Evolutionary conservation across 2,113 vertebrate species (phyloP).

Genomic region (Channa maculata): DNA sequence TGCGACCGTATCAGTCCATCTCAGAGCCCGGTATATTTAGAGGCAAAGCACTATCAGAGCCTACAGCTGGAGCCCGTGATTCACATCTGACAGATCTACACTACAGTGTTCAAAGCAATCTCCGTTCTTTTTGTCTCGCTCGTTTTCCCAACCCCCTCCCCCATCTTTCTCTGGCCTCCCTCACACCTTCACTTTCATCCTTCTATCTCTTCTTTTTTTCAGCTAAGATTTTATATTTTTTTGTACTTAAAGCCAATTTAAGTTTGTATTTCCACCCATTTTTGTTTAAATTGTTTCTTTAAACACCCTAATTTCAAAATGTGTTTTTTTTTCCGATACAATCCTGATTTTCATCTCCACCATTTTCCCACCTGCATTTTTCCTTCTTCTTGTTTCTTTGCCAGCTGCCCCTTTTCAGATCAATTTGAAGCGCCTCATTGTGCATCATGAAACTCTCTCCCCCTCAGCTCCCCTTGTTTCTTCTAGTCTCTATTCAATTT

Average conservation of each 20-base stretch:
- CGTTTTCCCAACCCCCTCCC: conserved; percentile 37
- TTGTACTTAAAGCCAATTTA: conserved; percentile 15
- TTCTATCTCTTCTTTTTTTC: conserved; percentile 1
- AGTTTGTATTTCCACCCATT: background rate
- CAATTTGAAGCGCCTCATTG: conserved; percentile 32
- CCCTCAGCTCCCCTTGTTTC: conserved; percentile 6
- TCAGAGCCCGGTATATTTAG: conserved; percentile 71
- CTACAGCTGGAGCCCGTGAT: conserved; percentile 71
- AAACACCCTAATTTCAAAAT: conserved; percentile 7
- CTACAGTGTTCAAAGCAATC: conserved; percentile 68
- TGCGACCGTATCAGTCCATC: conserved; percentile 66
- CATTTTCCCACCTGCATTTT: conserved; percentile 7
- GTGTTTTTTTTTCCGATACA: conserved; percentile 5
- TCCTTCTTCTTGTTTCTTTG: background rate
- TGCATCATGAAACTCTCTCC: conserved; percentile 35
- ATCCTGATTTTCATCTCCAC: conserved; percentile 3
- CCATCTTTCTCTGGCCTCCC: background rate
- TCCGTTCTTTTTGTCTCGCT: conserved; percentile 61
- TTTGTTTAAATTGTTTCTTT: conserved; percentile 21
- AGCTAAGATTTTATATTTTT: background rate
- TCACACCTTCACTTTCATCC: background rate
- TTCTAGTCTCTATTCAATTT: conserved; percentile 24
- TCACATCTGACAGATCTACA: conserved; percentile 74
- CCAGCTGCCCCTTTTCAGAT: conserved; percentile 2
- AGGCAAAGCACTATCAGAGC: conserved; percentile 68